A percentile compares a stretch with the other conserved stretches of the same genome.
Evolutionary conservation across 2,888 invertebrate genomes (phyloP).

Genomic region (Stenotaenia linearis): DNA sequence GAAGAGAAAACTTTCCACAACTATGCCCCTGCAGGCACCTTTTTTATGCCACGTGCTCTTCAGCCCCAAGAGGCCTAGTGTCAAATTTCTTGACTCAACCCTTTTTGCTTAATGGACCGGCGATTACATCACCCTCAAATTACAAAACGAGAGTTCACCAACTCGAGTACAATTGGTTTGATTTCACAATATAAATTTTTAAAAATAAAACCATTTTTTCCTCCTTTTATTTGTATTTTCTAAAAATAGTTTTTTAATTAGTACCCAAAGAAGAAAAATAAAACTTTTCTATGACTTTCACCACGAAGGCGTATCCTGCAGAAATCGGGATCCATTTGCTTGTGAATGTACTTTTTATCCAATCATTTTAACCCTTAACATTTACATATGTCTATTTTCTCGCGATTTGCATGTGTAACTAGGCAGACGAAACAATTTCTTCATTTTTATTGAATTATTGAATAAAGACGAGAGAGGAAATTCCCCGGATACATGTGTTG

Average conservation of each 20-base stretch:
- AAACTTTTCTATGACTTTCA: neutral
- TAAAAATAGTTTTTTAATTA: neutral
- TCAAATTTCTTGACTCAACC: conserved; percentile 16
- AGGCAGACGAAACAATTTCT: too few species aligned
- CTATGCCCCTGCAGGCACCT: neutral
- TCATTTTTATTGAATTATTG: too few species aligned
- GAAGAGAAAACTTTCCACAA: neutral
- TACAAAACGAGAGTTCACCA: neutral
- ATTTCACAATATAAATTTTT: neutral
- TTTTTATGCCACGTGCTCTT: conserved; percentile 2
- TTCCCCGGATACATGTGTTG: too few species aligned
- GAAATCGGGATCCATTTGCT: neutral
- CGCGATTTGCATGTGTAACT: too few species aligned
- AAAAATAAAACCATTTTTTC: neutral
- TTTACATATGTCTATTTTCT: neutral
- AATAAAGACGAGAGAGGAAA: too few species aligned
- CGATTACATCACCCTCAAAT: conserved; percentile 7
- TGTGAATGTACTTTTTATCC: neutral
- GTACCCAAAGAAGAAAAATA: neutral
- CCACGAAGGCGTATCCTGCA: neutral
- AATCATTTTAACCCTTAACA: neutral
- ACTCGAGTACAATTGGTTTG: neutral
- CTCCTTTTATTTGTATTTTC: neutral
- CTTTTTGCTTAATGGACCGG: neutral
- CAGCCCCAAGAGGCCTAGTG: neutral